Base-by-base conservation (phyloP, 2,888 invertebrate genomes). In the Cybosia mesomella region DNA sequence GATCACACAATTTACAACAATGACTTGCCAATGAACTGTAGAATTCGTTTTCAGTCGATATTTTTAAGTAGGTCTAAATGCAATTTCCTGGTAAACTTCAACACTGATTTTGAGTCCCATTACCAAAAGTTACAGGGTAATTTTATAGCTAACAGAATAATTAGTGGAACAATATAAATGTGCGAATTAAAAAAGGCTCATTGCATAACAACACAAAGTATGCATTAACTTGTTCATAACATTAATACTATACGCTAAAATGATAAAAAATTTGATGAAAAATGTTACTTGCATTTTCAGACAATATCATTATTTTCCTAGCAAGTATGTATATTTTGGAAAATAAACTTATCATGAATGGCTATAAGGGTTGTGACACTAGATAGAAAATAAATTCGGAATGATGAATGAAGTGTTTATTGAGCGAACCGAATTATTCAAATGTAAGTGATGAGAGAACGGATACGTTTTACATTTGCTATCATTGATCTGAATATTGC, bases 321-420 rank as follows among this genome's bases (percentile, higher is more conserved):
- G 62, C 34, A 34, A 43, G n/a, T n/a, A 8, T 62, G 5, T n/a
- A n/a, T n/a, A 62, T 49, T 9, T 32, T 62, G 32, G 53, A 15
- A 15, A 13, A 15, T 15, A 34, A 54, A 13, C 22, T 57, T 67
- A 36, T 70, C 72, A 77, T 65, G 68, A 73, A 72, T 74, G 81
- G 76, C 72, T 80, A 70, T 73, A 79, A 74, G 81, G 79, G 79
- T 80, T 79, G 81, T 79, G 79, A 79, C 71, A 76, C 58, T 78
- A 79, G 79, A 67, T 79, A 80, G 74, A 70, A n/a, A 72, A 54
- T 67, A 67, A 66, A 66, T 76, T 69, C 71, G 66, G 68, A 70
- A 64, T 72, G 67, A 70, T 71, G 68, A 68, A 43, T 65, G 61
- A 70, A 66, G 61, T 67, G 43, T n/a, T 61, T 43, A 63, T 39